Percentiles rank a stretch among this genome's conserved stretches.
phyloP scores from a whole-genome alignment of 2,797 vertebrate genomes.

The Ciconia nigra region DNA sequence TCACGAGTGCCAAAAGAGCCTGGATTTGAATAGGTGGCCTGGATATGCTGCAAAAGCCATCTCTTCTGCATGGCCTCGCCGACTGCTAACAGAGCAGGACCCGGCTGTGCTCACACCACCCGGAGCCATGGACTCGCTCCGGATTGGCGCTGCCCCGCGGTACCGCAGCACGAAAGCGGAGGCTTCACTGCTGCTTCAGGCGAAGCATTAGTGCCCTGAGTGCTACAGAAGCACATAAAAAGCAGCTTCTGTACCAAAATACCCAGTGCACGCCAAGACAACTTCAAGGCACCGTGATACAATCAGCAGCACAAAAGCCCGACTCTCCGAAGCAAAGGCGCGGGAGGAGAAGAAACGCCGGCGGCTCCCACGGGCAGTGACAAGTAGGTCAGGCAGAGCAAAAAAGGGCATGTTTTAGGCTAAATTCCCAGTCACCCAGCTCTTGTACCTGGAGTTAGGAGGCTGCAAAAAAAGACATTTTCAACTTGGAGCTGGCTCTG shows the following conservation, averaged over 20 bases:
- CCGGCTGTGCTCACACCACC: neutral
- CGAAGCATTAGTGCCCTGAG: neutral
- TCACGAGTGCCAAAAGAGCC: slow-evolving; percentile 54
- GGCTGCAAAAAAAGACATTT: neutral
- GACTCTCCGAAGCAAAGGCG: neutral
- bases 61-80: neutral
- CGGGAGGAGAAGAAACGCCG: neutral
- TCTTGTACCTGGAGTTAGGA: neutral
- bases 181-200: neutral
- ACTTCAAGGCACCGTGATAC: neutral
- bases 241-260: neutral
- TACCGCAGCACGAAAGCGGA: fast-evolving
- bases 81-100: neutral
- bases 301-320: neutral
- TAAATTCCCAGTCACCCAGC: neutral
- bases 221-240: neutral
- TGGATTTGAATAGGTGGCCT: slow-evolving; percentile 32
- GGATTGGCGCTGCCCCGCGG: neutral
- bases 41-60: slow-evolving; percentile 1
- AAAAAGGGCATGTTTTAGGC: neutral
- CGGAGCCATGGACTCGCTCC: fast-evolving
- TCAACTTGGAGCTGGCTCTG: neutral
- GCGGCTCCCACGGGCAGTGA: fast-evolving
- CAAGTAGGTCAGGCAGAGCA: neutral
- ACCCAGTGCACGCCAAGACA: neutral